Evolutionary conservation across 2,113 vertebrate genomes (phyloP), one percentile per base, ranked within the genome.

Genomic region (Pedetes capensis): DNA sequence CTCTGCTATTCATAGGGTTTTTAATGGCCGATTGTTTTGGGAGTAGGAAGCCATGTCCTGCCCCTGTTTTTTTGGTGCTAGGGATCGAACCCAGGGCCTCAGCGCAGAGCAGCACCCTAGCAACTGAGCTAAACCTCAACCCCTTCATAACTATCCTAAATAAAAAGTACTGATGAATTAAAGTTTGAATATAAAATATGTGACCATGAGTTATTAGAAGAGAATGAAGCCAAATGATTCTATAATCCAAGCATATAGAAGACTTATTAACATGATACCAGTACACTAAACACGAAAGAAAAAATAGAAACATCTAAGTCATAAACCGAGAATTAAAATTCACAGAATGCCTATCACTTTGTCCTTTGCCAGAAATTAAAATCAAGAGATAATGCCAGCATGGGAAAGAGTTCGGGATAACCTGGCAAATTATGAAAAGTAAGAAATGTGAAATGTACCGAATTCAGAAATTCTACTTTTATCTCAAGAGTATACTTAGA

Each of bases 251-350:
- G 13, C 8, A 42, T 57, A 49, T 11, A 37, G 12, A 79, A 89
- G 39, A n/a, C 17, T 72, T 82, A 82, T 72, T 86, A n/a, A 16
- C 39, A 9, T 14, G 55, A 39, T 63, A 78, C 13, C 9, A 23
- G 17, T 68, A 47, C 37, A 57, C 49, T n/a, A 95, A 88, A 86
- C 17, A 37, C 22, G 37, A 69, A 86, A 72, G 49, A 34, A 57
- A 85, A 75, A 57, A 55, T 27, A 76, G 72, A 86, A 79, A 91
- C 42, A 72, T 88, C 16, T 64, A 66, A 92, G 29, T 55, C 89
- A 42, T 78, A 82, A 95, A 42, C 27, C 78, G n/a, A 69, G 39
- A 88, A 53, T 91, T 81, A 71, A 96, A 91, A 86, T 63, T 39
- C 18, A 72, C 66, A 55, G 9, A 80, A 2, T 49, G 13, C 37